Base-by-base conservation (phyloP, 2,113 vertebrate species). In the Benthochromis sp. region DNA sequence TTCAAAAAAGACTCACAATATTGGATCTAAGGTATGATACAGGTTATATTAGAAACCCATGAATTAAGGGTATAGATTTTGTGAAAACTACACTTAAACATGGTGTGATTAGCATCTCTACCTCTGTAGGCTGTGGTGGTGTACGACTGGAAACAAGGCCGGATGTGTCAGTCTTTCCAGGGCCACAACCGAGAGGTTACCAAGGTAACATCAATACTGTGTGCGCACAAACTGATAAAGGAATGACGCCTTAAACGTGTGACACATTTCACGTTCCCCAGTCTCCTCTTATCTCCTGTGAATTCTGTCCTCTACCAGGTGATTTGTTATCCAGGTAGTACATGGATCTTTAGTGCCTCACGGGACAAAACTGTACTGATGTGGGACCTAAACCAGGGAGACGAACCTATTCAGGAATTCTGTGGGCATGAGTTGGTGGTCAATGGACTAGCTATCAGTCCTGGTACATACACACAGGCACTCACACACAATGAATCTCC, bases 151-250 rank as follows among this genome's bases (percentile, higher is more conserved):
- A 97, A 96, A 85, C 96, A 97, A 3, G 97, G 98, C 86, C 95
- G 93, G 2, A 91, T 94, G 90, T 97, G 98, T 92, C 97, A 89
- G 94, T 96, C 95, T 19, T 98, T 99, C 91, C 16, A 93, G 36
- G 98, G 98, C 76, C 98, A 99, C 84, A 96, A 97, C 84, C 96
- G 95, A 27, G 98, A 99, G 93, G 96, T 99, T 90, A 99, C 98
- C 88, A 99, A 99, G 98, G 98, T 99, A 97, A 94, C 36, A 3
- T 86, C 55, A 84, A 38, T 86, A 76, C n/a, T 43, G 10, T 66
- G 54, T 73, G 80, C 88, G 83, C 31, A 6, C 80, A 66, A 38
- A 83, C 71, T 81, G 78, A 91, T 89, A 61, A 91, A 73, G 36
- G 12, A 71, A n/a, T 88, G 81, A 47, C 3, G 17, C 54, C 63